Evolutionary conservation across 2,113 vertebrate genomes (phyloP), one percentile per base, ranked within the genome.

Genomic region (Empidonax alnorum): DNA sequence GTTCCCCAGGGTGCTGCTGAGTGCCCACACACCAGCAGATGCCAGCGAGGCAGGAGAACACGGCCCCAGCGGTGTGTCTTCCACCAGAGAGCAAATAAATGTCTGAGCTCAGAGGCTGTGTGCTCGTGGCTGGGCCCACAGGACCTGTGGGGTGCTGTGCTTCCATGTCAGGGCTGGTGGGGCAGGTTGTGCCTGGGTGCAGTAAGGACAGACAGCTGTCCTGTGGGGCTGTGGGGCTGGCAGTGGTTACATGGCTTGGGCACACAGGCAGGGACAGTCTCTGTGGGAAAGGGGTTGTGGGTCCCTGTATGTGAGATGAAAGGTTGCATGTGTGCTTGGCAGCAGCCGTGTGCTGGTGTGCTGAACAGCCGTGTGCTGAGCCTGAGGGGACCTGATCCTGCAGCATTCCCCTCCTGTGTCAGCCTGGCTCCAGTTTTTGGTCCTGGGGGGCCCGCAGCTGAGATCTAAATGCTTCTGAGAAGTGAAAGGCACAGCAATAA

Each of bases 1-100:
- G 98, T 66, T 86, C 97, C 59, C 35, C 62, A 39, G 96, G 97
- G 58, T 98, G 98, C 96, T 98, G 98, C 56, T 99, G 96, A 98
- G 79, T 1, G 65, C 6, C 65, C 14, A 24, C 2, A 2, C 1
- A 3, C 23, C 0, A 0, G 7, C 1, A 4, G 23, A 35, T 79
- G 37, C 39, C 63, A 49, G 3, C 0, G 0, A 21, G 35, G 30
- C 1, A 3, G 53, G 41, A 77, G 37, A n/a, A 66, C 2, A 4
- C 10, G 21, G 23, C 4, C 23, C 14, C 65, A 20, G 20, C 3
- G 0, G 37, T 0, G 0, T 6, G 0, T 42, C 39, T 89, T 74
- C 39, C n/a, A 10, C 31, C 1, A 2, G 35, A 68, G 47, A 80
- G 18, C 20, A 82, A 94, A 94, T 96, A 94, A 65, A 92, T 9